phyloP scores from a whole-genome alignment of 2,888 invertebrate genomes.

The Erebia palarica region DNA sequence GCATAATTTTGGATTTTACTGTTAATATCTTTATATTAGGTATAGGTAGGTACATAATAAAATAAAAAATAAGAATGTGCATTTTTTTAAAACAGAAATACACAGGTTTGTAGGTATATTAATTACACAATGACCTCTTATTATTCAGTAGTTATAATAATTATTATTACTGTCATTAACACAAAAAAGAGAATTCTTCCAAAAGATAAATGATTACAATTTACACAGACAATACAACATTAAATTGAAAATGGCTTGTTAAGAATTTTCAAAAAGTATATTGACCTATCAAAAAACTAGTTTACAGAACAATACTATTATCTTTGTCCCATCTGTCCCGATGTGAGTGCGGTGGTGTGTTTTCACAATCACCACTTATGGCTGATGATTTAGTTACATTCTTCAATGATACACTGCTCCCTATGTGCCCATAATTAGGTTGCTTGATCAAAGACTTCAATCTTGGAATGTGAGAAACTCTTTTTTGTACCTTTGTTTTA shows the following conservation, averaged over 20 bases:
- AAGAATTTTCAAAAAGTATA: constrained; percentile 13
- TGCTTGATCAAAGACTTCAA: constrained; percentile 67
- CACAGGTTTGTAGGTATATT: too few species aligned
- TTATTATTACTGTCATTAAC: too few species aligned
- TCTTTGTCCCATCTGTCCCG: constrained; percentile 79
- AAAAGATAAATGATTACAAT: constrained; percentile 5
- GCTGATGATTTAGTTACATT: constrained; percentile 59
- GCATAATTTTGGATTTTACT: too few species aligned
- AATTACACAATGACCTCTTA: too few species aligned
- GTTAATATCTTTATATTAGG: too few species aligned
- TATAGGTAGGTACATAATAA: too few species aligned
- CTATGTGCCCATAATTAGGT: constrained; percentile 51
- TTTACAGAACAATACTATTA: constrained; percentile 71
- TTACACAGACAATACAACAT: background rate
- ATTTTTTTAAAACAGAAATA: too few species aligned
- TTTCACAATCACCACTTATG: constrained; percentile 72
- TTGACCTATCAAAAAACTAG: constrained; percentile 4
- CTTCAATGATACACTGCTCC: constrained; percentile 67
- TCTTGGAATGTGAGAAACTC: constrained; percentile 73
- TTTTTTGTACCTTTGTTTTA: constrained; percentile 57
- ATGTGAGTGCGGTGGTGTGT: constrained; percentile 76
- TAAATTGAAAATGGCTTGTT: background rate
- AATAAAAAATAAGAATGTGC: too few species aligned
- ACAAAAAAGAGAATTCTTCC: background rate
- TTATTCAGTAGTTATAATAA: too few species aligned